phyloP scores from a whole-genome alignment of 2,888 invertebrate genomes.

The Drymonia ruficornis region DNA sequence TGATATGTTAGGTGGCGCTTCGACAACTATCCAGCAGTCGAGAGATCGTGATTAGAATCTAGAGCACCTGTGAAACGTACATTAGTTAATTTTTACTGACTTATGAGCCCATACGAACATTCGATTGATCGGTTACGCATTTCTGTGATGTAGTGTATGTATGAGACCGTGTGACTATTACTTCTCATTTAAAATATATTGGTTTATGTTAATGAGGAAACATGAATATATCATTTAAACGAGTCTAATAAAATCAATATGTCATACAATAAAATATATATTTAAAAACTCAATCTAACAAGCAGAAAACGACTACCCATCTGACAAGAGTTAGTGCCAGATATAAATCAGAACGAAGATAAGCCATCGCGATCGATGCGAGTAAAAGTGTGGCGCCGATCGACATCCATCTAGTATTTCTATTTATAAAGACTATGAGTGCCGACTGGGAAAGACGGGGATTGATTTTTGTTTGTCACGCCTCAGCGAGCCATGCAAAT shows the following conservation, averaged over 20 bases:
- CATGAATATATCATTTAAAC: too few species aligned
- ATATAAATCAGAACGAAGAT: constrained; percentile 66
- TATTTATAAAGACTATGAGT: constrained; percentile 65
- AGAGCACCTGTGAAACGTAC: constrained; percentile 39
- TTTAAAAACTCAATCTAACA: constrained; percentile 9
- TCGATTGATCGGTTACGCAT: constrained; percentile 20
- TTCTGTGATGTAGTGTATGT: constrained; percentile 8
- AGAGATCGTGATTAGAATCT: constrained; percentile 52
- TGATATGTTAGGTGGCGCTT: constrained; percentile 72
- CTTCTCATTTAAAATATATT: not conserved
- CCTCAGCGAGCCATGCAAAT: constrained; percentile 67
- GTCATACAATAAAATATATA: not conserved
- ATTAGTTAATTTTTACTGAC: constrained; percentile 31
- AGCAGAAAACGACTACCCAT: constrained; percentile 37
- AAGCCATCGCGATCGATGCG: constrained; percentile 60
- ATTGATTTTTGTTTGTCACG: constrained; percentile 43
- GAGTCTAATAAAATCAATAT: not conserved
- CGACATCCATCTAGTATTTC: constrained; percentile 60
- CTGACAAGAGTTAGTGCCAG: constrained; percentile 51
- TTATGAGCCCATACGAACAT: constrained; percentile 27
- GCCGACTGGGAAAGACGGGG: constrained; percentile 57
- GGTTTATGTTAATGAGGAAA: too few species aligned
- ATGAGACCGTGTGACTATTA: not conserved
- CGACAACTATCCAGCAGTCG: constrained; percentile 47
- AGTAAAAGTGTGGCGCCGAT: constrained; percentile 78